Conservation (phyloP, 1,140 invertebrate genomes). For the Dreissena polymorpha region DNA sequence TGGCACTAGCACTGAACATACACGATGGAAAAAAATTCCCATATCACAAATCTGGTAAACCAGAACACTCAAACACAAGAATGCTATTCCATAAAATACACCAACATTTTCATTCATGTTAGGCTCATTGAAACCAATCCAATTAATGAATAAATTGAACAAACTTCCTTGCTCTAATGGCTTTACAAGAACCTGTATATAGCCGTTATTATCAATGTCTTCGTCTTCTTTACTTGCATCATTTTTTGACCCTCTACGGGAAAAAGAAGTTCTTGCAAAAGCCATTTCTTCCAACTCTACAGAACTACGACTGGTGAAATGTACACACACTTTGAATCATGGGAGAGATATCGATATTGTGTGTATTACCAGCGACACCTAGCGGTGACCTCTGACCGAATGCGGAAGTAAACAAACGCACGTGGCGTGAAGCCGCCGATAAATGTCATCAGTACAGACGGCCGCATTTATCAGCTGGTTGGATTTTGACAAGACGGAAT, state of each 20-base stretch:
- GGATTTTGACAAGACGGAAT: no score
- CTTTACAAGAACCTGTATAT: constrained; percentile 76
- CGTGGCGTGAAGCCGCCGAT: constrained; percentile 4
- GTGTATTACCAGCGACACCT: constrained; percentile 54
- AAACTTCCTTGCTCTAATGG: constrained; percentile 75
- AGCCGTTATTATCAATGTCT: constrained; percentile 76
- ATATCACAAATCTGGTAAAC: constrained; percentile 76
- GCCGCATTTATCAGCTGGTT: no score
- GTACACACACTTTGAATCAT: constrained; percentile 61
- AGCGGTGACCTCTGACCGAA: constrained; percentile 57
- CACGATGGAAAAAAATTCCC: constrained; percentile 73
- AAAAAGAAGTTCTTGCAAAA: constrained; percentile 66
- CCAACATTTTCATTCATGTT: constrained; percentile 72
- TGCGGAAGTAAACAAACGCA: constrained; percentile 58
- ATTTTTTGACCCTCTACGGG: constrained; percentile 74
- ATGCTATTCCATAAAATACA: constrained; percentile 68
- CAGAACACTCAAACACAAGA: constrained; percentile 63
- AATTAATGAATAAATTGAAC: constrained; percentile 69
- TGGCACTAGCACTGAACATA: constrained; percentile 76
- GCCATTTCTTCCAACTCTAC: constrained; percentile 68
- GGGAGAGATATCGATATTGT: constrained; percentile 57
- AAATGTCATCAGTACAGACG: not conserved
- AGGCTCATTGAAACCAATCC: constrained; percentile 69
- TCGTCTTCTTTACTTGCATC: constrained; percentile 75
- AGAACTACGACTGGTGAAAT: constrained; percentile 23